These are phyloP conservation scores for Sparus aurata DNA, from an alignment of 2,797 vertebrate species.

Conservation along the genomic window DNA sequence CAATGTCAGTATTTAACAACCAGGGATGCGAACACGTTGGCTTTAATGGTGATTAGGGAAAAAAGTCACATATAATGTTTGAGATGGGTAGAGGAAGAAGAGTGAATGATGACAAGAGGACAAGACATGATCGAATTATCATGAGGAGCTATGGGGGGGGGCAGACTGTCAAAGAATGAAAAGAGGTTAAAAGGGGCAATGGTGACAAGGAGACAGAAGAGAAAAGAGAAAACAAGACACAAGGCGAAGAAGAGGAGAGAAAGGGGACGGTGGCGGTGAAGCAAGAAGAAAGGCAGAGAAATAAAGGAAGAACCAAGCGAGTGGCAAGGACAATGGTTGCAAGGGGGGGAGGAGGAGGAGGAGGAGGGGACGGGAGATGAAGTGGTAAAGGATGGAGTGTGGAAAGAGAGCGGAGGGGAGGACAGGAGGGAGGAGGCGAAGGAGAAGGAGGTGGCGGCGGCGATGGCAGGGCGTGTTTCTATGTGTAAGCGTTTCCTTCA, in stretches of 20 bases:
- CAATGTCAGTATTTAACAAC: no score
- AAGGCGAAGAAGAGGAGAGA: conserved; percentile 13
- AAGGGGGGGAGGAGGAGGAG: conserved; percentile 32
- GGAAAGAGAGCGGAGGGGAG: conserved; percentile 75
- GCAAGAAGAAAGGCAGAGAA: conserved; percentile 33
- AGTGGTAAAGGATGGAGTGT: conserved; percentile 73
- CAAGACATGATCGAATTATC: conserved; percentile 12
- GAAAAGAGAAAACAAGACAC: conserved; percentile 27
- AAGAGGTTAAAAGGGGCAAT: conserved; percentile 15
- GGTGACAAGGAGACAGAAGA: conserved; percentile 14
- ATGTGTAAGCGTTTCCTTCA: conserved; percentile 83
- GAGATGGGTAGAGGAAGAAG: background rate
- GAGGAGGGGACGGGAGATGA: conserved; percentile 51
- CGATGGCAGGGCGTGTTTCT: conserved; percentile 70
- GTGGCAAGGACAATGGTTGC: conserved; percentile 65
- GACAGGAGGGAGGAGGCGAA: conserved; percentile 65
- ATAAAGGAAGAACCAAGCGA: conserved; percentile 48
- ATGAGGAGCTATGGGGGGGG: conserved; percentile 1
- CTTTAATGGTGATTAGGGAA: background rate
- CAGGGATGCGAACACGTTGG: no score
- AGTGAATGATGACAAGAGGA: background rate
- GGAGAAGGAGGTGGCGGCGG: conserved; percentile 50
- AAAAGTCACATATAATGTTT: background rate
- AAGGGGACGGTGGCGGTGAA: conserved; percentile 4
- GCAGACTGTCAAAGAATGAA: conserved; percentile 16